These are phyloP conservation scores for Tachina fera DNA, from an alignment of 2,888 invertebrate genomes.

Conservation along the genomic window DNA sequence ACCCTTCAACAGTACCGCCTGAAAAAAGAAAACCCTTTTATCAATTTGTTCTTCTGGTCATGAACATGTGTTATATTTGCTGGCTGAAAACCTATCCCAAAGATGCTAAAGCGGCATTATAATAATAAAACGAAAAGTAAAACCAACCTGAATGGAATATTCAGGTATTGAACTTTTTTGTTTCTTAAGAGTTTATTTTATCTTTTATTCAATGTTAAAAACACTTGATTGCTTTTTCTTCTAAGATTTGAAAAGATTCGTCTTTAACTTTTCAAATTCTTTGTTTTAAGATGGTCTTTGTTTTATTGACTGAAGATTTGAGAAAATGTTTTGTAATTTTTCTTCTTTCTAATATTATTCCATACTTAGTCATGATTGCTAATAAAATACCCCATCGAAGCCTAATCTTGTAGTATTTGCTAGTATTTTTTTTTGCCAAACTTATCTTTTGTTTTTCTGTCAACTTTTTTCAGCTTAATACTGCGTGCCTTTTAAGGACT, in stretches of 20 bases:
- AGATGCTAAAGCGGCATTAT: neutral
- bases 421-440: no score
- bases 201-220: neutral
- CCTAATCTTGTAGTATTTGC: no score
- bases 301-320: neutral
- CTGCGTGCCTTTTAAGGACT: neutral
- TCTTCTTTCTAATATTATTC: neutral
- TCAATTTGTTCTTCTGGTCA: slow-evolving; percentile 4
- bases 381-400: no score
- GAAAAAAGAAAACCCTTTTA: neutral
- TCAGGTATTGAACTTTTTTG: slow-evolving; percentile 16
- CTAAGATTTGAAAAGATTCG: neutral
- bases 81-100: slow-evolving; percentile 16
- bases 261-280: slow-evolving; percentile 17
- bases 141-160: neutral
- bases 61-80: neutral
- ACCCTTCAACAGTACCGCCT: neutral
- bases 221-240: slow-evolving; percentile 8
- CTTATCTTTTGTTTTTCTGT: neutral
- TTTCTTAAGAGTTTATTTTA: neutral
- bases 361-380: no score
- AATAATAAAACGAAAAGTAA: neutral
- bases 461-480: neutral
- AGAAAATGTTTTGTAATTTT: slow-evolving; percentile 2
- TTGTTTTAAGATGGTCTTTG: neutral